Evolutionary conservation across 2,888 invertebrate genomes (phyloP).

Genomic region (Yponomeuta malinellus): DNA sequence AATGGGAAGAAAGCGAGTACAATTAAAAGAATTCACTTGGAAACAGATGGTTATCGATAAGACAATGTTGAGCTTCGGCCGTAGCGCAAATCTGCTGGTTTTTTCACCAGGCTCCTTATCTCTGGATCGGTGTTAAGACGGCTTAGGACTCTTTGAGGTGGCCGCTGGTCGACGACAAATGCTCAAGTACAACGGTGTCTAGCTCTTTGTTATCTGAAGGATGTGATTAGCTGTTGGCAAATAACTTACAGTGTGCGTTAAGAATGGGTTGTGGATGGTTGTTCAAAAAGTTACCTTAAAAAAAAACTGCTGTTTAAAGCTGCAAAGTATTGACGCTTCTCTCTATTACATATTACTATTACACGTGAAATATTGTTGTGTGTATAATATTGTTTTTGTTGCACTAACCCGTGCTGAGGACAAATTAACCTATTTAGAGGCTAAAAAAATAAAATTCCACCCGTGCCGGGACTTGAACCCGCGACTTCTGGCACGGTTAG

Average conservation of each 20-base stretch:
- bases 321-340: too few species aligned
- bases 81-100: slow-evolving; percentile 43
- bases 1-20: slow-evolving; percentile 57
- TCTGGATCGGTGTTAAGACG: slow-evolving; percentile 26
- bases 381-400: too few species aligned
- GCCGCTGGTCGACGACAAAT: slow-evolving; percentile 27
- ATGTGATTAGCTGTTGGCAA: not conserved
- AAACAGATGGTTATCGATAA: slow-evolving; percentile 65
- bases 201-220: not conserved
- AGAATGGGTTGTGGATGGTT: not conserved
- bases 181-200: slow-evolving; percentile 3
- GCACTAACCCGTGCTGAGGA: too few species aligned
- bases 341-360: too few species aligned
- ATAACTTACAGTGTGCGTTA: not conserved
- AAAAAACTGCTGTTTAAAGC: too few species aligned
- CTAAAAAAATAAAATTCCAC: too few species aligned
- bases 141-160: slow-evolving; percentile 40
- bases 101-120: slow-evolving; percentile 32
- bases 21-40: slow-evolving; percentile 65
- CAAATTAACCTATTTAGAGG: too few species aligned
- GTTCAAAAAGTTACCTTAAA: not conserved
- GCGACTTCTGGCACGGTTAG: too few species aligned
- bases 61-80: slow-evolving; percentile 56
- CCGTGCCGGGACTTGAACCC: too few species aligned
- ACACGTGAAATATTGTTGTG: too few species aligned